A percentile compares a stretch with the other conserved stretches of the same genome.
Evolutionary conservation across 2,797 vertebrate species (phyloP).

Genomic region (Lycodopsis pacificus): DNA sequence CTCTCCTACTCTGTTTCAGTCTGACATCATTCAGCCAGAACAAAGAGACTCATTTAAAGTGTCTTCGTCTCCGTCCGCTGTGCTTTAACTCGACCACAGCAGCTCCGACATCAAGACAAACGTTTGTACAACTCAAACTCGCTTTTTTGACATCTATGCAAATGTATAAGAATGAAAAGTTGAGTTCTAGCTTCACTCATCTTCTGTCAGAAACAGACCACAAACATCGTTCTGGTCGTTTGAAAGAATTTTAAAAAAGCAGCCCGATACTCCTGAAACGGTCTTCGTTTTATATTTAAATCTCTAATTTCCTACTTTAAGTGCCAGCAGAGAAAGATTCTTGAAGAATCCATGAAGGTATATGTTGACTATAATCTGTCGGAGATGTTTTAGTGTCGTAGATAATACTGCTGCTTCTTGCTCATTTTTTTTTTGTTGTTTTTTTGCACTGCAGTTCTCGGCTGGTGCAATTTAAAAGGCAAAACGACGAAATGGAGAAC

Average conservation of each 20-base stretch:
- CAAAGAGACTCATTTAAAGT: not conserved
- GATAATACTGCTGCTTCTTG: slow-evolving; percentile 34
- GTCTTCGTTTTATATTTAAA: not conserved
- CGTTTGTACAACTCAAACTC: not conserved
- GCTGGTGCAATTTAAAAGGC: slow-evolving; percentile 50
- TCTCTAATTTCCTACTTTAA: slow-evolving; percentile 24
- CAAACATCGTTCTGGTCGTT: no score
- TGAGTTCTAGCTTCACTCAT: slow-evolving; percentile 1
- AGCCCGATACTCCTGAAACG: not conserved
- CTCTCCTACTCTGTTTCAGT: not conserved
- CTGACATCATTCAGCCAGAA: not conserved
- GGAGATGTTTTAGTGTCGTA: slow-evolving; percentile 31
- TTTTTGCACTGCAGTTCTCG: slow-evolving; percentile 30
- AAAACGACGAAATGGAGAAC: slow-evolving; percentile 21
- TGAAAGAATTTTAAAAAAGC: not conserved
- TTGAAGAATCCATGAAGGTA: slow-evolving; percentile 31
- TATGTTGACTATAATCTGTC: slow-evolving; percentile 22
- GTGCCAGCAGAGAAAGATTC: slow-evolving; percentile 33
- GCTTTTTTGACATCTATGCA: not conserved
- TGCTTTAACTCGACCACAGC: slow-evolving; percentile 4
- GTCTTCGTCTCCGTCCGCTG: slow-evolving; percentile 2
- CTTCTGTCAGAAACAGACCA: not conserved
- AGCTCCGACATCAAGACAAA: slow-evolving; percentile 6
- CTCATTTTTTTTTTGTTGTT: not conserved
- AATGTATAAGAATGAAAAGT: not conserved